Percentiles rank a stretch among this genome's conserved stretches.
Evolutionary conservation across 2,888 invertebrate species (phyloP).

Genomic region (Cyclophora albipunctata): DNA sequence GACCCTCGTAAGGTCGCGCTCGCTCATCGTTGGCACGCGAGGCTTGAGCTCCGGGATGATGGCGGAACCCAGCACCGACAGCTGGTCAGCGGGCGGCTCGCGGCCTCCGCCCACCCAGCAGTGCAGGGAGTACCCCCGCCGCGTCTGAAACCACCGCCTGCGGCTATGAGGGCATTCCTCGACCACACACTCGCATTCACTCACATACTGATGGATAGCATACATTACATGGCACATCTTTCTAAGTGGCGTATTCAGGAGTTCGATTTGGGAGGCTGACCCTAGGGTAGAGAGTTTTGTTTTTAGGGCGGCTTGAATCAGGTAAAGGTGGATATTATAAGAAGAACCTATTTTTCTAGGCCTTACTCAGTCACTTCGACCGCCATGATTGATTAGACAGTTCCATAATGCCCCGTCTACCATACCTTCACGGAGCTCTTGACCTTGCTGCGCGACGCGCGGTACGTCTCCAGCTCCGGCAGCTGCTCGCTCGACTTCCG

Average conservation of each 20-base stretch:
- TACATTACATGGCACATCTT: too few relatives aligned
- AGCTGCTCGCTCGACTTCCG: slow-evolving; percentile 52
- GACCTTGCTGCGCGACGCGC: slow-evolving; percentile 46
- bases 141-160: slow-evolving; percentile 74
- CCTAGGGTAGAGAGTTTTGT: too few relatives aligned
- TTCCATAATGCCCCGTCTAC: too few relatives aligned
- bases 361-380: too few relatives aligned
- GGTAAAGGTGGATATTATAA: too few relatives aligned
- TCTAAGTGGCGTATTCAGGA: too few relatives aligned
- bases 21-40: slow-evolving; percentile 74
- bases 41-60: slow-evolving; percentile 75
- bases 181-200: slow-evolving; percentile 2
- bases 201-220: not conserved
- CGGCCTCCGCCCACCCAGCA: slow-evolving; percentile 62
- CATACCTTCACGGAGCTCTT: slow-evolving; percentile 59
- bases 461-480: slow-evolving; percentile 55
- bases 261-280: too few relatives aligned
- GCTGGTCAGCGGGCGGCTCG: slow-evolving; percentile 43
- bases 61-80: slow-evolving; percentile 72
- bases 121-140: slow-evolving; percentile 68
- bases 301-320: too few relatives aligned
- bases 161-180: slow-evolving; percentile 41
- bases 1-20: slow-evolving; percentile 68
- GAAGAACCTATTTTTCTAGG: too few relatives aligned
- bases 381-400: too few relatives aligned